Percentiles rank a stretch among this genome's conserved stretches.
Conservation (phyloP, 30 jellyfish, hydroid and myxozoan species). For the Clytia hemisphaerica region DNA sequence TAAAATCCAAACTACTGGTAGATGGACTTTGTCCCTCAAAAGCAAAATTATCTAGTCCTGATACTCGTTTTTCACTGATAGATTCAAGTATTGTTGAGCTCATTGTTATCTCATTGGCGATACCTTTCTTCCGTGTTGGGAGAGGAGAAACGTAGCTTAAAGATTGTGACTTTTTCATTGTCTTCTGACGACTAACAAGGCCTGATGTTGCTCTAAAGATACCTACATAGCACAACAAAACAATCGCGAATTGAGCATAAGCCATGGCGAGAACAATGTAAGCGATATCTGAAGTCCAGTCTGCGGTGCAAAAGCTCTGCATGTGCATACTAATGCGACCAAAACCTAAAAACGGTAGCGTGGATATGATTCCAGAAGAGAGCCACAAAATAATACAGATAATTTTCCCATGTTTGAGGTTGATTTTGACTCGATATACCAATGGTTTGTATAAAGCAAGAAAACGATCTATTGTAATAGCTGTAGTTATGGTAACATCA, state of each 20-base stretch:
- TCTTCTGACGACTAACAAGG: constrained; percentile 53
- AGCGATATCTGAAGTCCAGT: constrained; percentile 60
- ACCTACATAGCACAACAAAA: constrained; percentile 44
- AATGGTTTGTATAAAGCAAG: constrained; percentile 62
- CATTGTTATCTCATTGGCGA: too few relatives aligned
- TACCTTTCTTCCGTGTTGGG: neutral
- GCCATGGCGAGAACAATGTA: constrained; percentile 44
- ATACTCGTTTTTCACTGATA: too few relatives aligned
- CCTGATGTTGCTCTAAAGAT: constrained; percentile 33
- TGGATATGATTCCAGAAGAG: constrained; percentile 25
- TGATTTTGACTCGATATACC: constrained; percentile 53
- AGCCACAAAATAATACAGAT: constrained; percentile 26
- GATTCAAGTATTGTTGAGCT: too few relatives aligned
- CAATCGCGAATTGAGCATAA: constrained; percentile 57
- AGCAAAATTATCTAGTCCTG: too few relatives aligned
- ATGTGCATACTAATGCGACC: constrained; percentile 36
- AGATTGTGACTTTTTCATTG: constrained; percentile 62
- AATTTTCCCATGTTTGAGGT: constrained; percentile 31
- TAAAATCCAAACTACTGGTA: too few relatives aligned
- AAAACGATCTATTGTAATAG: constrained; percentile 88
- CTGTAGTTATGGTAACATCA: constrained; percentile 66
- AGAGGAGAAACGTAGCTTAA: constrained; percentile 36
- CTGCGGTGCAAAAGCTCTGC: constrained; percentile 60
- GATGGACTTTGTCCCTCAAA: too few relatives aligned
- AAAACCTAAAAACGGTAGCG: constrained; percentile 42